These are phyloP conservation scores for Chelonoidis abingdonii DNA, from an alignment of 2,113 vertebrate genomes.

Conservation along the genomic window DNA sequence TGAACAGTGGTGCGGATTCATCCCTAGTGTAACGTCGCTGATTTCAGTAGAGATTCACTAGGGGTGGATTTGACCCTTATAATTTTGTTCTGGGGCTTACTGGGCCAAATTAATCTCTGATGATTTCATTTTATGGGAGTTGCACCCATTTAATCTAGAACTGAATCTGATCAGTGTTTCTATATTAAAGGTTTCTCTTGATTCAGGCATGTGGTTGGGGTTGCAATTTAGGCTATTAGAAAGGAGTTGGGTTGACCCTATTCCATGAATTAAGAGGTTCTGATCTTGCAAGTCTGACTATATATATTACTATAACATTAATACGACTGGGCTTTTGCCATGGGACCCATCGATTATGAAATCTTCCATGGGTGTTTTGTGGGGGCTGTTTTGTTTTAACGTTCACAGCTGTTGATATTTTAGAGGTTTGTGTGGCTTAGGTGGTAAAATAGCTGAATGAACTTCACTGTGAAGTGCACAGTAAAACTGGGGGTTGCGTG, in stretches of 20 bases:
- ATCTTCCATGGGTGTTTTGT: background rate
- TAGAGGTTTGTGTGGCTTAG: background rate
- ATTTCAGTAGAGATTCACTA: background rate
- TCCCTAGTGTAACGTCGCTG: background rate
- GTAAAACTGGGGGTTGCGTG: background rate
- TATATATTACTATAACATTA: background rate
- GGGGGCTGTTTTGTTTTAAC: background rate
- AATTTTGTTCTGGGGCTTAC: background rate
- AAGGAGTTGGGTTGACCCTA: background rate
- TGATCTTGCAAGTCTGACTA: background rate
- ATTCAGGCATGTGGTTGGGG: background rate
- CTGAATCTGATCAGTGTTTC: background rate
- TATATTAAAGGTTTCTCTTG: background rate
- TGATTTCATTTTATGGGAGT: background rate
- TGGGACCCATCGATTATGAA: background rate
- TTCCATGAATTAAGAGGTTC: background rate
- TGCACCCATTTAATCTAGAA: background rate
- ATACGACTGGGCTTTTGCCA: background rate
- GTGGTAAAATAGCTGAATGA: background rate
- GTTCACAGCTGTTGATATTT: background rate
- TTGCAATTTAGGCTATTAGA: background rate
- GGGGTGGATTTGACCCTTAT: background rate
- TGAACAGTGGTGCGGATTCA: background rate
- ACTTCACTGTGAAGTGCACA: background rate
- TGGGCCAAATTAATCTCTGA: background rate